phyloP scores from a whole-genome alignment of 2,888 invertebrate genomes.

The Amiota minor region DNA sequence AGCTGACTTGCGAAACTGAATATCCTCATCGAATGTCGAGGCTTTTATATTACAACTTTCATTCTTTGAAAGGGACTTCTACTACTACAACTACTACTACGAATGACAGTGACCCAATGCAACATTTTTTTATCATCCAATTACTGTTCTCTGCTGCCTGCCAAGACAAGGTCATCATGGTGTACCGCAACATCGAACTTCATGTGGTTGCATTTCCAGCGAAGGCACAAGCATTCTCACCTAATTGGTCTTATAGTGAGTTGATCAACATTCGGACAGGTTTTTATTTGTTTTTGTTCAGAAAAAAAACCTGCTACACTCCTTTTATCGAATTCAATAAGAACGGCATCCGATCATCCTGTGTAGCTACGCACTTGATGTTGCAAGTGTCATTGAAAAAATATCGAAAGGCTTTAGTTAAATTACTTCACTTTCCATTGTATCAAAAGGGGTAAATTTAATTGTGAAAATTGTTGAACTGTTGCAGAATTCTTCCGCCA shows the following conservation, averaged over 20 bases:
- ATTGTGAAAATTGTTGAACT: too few species aligned
- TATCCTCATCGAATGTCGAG: slow-evolving; percentile 5
- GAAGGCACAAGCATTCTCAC: slow-evolving; percentile 35
- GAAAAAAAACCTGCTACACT: slow-evolving; percentile 15
- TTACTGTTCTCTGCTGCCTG: slow-evolving; percentile 42
- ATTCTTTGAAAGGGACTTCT: too few species aligned
- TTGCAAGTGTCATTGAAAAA: slow-evolving; percentile 8
- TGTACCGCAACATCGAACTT: slow-evolving; percentile 24
- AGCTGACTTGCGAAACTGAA: slow-evolving; percentile 5
- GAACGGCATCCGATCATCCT: slow-evolving; percentile 11
- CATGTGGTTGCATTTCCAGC: slow-evolving; percentile 39
- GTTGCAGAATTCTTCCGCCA: too few species aligned
- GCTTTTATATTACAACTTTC: slow-evolving; percentile 52
- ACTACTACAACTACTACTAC: neutral
- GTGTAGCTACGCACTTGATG: too few species aligned
- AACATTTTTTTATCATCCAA: slow-evolving; percentile 44
- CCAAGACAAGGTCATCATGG: slow-evolving; percentile 53
- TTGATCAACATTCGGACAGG: slow-evolving; percentile 61
- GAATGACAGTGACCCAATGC: slow-evolving; percentile 56
- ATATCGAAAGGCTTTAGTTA: too few species aligned
- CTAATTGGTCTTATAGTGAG: slow-evolving; percentile 53
- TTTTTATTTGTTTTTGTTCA: slow-evolving; percentile 39
- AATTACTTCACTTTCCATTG: too few species aligned
- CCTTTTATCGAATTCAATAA: slow-evolving; percentile 7
- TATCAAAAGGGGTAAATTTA: too few species aligned